These are phyloP conservation scores for Sitobion miscanthi DNA, from an alignment of 1,140 invertebrate species.

Conservation along the genomic window DNA sequence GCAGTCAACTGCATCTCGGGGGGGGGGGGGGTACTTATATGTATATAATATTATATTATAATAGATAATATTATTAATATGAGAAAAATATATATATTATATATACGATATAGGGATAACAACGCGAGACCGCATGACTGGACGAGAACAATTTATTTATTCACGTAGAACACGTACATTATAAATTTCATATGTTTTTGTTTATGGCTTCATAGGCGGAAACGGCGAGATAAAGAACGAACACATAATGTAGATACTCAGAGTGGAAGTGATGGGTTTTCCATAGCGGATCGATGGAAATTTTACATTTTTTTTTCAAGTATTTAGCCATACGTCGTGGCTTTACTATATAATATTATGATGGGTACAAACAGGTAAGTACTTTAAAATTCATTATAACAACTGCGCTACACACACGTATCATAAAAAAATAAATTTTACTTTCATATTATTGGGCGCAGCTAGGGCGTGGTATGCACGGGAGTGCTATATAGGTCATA, in stretches of 20 bases:
- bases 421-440: neutral
- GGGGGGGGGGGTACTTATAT: neutral
- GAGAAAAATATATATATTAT: neutral
- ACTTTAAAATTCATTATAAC: neutral
- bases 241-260: neutral
- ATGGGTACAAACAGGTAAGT: neutral
- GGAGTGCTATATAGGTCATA: neutral
- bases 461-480: neutral
- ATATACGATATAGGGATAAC: neutral
- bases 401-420: neutral
- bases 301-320: neutral
- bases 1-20: neutral
- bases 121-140: neutral
- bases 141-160: conserved; percentile 3
- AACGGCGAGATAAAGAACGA: neutral
- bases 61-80: neutral
- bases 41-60: too few relatives aligned
- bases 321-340: neutral
- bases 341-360: neutral
- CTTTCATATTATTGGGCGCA: neutral
- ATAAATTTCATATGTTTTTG: neutral
- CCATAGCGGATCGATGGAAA: neutral
- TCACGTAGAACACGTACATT: neutral
- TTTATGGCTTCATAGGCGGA: neutral
- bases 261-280: neutral